Evolutionary conservation across 1,140 invertebrate genomes (phyloP), one percentile per base, ranked within the genome.

Genomic region (Reticulitermes speratus): DNA sequence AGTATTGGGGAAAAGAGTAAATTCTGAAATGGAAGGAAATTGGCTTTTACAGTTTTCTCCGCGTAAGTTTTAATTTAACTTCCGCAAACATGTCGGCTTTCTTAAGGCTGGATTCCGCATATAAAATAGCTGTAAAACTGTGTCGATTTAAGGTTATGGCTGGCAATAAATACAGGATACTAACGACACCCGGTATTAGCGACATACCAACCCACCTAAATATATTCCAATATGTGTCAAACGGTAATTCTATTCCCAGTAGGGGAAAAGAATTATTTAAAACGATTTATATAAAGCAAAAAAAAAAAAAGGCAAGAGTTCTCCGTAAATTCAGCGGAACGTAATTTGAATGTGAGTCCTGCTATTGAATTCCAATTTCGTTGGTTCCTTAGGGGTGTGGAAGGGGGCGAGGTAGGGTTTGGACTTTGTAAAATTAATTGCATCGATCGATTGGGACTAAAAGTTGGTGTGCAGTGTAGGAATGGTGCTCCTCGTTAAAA

Each of bases 361-460:
- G 65, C 65, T 75, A 75, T 75, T 75, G 65, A 30, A 75, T 75
- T 75, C 65, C 65, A 75, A 75, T 75, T 75, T 30, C 25, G 65
- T 75, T 75, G 65, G 65, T 75, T 75, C n/a, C 65, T 75, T 75
- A 25, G 14, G 65, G n/a, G n/a, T 30, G 65, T 14, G 25, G 65
- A 25, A 6, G n/a, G n/a, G 14, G 65, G n/a, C 11, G 52, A 16
- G 52, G 25, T 8, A 30, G n/a, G 65, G 65, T n/a, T 75, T 75
- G 65, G 65, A 75, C 65, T 75, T 75, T 75, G 65, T 75, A 75
- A 75, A 75, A 75, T 75, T 75, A 75, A 75, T 75, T 75, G 65
- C 65, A 75, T 75, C 65, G 65, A 75, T 75, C 65, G 65, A 75
- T 30, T 30, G n/a, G n/a, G n/a, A 75, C 25, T 3, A 75, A 30